Base-by-base conservation (phyloP, 2,797 vertebrate species). In the Rhinella marina region DNA sequence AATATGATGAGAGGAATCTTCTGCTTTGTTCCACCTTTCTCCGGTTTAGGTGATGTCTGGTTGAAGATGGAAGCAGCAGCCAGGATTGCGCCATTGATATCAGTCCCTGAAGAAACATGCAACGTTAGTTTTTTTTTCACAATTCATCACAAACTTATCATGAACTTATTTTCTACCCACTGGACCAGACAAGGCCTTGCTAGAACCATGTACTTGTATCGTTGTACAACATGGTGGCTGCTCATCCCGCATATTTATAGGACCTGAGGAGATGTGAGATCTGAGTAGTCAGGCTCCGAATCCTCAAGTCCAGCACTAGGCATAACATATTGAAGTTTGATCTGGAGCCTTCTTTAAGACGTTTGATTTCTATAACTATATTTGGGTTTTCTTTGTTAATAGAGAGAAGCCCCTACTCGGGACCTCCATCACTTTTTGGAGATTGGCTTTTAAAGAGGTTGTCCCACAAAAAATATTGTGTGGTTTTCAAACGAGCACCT, bases 1-100 rank as follows among this genome's bases (percentile, higher is more conserved):
- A 97, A 97, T 91, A 97, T 94, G 14, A 97, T 92, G 90, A 98
- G 93, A 9, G 96, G 95, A 70, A 97, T 95, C 0, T 93, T 94
- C 0, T 89, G 92, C 13, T 88, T 85, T 52, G 2, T 85, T 66
- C 90, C 27, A 64, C 73, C 88, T 25, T 92, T 92, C 29, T 77
- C 84, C 7, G 81, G 70, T 25, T 91, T 85, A 27, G 80, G 41
- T 41, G 68, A 90, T 52, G 87, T 91, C n/a, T 91, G 90, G 82
- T 95, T 96, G 90, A 97, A 91, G 25, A 97, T 92, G 50, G 96
- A 95, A 79, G 96, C 96, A 0, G 96, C 96, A 32, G 93, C 95
- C 9, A 97, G 93, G 16, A 98, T 91, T 77, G 96, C 96, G 27
- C 93, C 93, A 5, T 97, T 97, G 91, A 98, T 96, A 83, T 97